Base-by-base conservation (phyloP, 2,888 invertebrate species). In the Petrolisthes cinctipes region DNA sequence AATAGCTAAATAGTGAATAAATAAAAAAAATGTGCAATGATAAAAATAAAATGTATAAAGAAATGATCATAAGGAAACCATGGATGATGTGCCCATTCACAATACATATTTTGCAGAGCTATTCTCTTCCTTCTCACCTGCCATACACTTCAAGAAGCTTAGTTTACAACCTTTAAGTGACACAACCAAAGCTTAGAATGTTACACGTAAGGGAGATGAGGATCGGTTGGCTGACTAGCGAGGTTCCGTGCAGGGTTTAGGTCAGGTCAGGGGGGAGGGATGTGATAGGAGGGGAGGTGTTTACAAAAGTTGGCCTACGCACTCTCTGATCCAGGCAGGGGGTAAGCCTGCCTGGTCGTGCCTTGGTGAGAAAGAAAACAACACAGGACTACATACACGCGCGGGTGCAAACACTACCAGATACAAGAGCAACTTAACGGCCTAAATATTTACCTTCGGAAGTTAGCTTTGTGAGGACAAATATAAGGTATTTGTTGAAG, bases 401-500 rank as follows among this genome's bases (percentile, higher is more conserved):
- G 61, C 51, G 68, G 66, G 68, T 51, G 68, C 82, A 82, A 17
- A 80, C 14, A 81, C n/a, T 37, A 53, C 66, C 78, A 37, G 56
- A 68, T 51, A 56, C 61, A 81, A 66, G 61, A 73, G 83, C 53
- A 20, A 75, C 87, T 88, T 81, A 88, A 81, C 87, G 83, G 83
- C 86, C 84, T 81, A 76, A 53, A 79, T 87, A 90, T 92, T 93
- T 93, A 95, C 95, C 95, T 95, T 99, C 98, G 90, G 96, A 95
- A 92, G 96, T 96, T 91, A 99, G 94, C 94, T 98, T 98, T 88
- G 98, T 98, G 92, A 99, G 94, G 92, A 99, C 98, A 94, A 97
- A 99, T 93, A 99, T 98, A 92, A 99, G 95, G 93, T 99, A 99
- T 93, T 98, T 99, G 94, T 99, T 99, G 94, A 99, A 99, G 93